A percentile compares a stretch with the other conserved stretches of the same genome.
Evolutionary conservation across 2,113 vertebrate species (phyloP).

Genomic region (Emydocephalus ijimae): DNA sequence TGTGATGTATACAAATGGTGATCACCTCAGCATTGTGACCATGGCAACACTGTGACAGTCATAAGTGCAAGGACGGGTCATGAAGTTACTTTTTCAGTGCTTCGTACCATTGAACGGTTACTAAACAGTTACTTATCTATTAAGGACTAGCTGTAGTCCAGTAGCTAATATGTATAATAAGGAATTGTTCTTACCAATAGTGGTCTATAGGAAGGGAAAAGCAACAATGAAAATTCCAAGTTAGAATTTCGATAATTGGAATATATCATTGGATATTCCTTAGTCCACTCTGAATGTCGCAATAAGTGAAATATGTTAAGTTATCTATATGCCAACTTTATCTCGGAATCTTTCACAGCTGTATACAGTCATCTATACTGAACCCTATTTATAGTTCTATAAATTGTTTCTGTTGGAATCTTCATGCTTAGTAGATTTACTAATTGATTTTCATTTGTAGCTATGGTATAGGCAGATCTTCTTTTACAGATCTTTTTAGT

Average conservation of each 20-base stretch:
- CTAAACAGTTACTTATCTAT: neutral
- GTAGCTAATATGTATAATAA: neutral
- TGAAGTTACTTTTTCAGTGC: neutral
- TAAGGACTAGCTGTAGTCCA: neutral
- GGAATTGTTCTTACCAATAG: neutral
- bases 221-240: neutral
- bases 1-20: neutral
- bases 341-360: neutral
- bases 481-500: conserved; percentile 29
- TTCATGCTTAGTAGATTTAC: conserved; percentile 33
- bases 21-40: neutral
- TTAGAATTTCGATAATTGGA: neutral
- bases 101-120: neutral
- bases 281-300: neutral
- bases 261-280: neutral
- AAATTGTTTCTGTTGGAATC: neutral
- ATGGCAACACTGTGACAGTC: neutral
- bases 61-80: neutral
- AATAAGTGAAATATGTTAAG: neutral
- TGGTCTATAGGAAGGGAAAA: neutral
- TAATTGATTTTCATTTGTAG: conserved; percentile 49
- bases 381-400: neutral
- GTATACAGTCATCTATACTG: neutral
- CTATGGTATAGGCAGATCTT: conserved; percentile 20
- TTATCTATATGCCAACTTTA: neutral